Conservation (phyloP, 2,113 vertebrate species). For the Neolamprologus tretocephalus region DNA sequence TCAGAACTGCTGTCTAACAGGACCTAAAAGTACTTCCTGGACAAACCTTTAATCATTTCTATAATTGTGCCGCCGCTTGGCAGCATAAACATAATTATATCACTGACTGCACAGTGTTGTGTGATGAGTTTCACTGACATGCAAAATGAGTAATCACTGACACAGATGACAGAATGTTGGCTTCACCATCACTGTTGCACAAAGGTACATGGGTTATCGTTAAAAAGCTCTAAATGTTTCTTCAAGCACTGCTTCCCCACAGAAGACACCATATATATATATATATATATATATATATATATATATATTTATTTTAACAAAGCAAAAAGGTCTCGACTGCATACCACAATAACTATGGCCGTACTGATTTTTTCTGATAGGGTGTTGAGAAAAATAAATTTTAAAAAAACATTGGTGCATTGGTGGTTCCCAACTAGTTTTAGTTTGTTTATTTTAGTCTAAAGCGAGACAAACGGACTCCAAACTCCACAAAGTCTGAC, state of each 20-base stretch:
- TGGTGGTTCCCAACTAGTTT: background rate
- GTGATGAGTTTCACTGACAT: background rate
- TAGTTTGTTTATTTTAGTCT: background rate
- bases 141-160: background rate
- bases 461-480: background rate
- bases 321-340: accelerated
- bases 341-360: background rate
- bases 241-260: accelerated
- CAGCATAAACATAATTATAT: background rate
- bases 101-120: background rate
- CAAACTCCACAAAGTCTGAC: background rate
- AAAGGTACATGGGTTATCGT: accelerated
- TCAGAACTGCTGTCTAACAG: background rate
- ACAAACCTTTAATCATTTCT: background rate
- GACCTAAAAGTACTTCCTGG: background rate
- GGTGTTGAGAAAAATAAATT: accelerated
- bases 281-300: no score
- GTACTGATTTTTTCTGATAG: background rate
- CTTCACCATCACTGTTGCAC: background rate
- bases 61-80: background rate
- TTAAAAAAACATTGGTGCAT: accelerated
- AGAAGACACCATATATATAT: background rate
- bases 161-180: background rate
- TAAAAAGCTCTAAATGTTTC: background rate
- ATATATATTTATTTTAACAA: accelerated